Base-by-base conservation (phyloP, 1,140 invertebrate genomes). In the Drosophila lacertosa region DNA sequence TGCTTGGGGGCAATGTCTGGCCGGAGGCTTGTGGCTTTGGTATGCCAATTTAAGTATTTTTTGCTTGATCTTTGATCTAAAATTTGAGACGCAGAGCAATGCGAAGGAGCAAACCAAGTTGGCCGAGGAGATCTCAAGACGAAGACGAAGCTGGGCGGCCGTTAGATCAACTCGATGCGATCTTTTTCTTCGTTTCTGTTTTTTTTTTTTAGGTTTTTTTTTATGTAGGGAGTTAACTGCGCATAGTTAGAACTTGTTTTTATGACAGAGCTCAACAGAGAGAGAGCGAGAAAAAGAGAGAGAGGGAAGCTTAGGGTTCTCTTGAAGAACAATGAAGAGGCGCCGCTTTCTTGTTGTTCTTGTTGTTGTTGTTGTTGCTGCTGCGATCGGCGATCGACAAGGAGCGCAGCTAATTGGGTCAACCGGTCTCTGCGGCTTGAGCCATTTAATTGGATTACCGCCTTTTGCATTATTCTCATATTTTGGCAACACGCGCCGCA, bases 381-480 rank as follows among this genome's bases (percentile, higher is more conserved):
- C 50, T 32, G 62, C 58, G 62, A 53, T 75, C n/a, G 68, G 58
- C 45, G 71, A 73, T 75, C 55, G 68, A 58, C 60, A 57, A 80
- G 68, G 59, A 77, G 82, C 83, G 68, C 62, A 53, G 37, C 86
- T 89, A 89, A 89, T 89, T 89, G 86, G 86, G 86, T 89, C 82
- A 88, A 72, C 77, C 58, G 73, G 77, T 74, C 81, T 77, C 40
- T 78, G 59, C 33, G 42, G 66, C 39, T 45, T 51, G 74, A 72
- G 71, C 71, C 82, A 75, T 82, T 82, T 89, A 89, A 89, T 89
- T 89, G 86, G 86, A 89, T 89, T 89, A 86, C 86, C 86, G 86
- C 86, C 86, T 89, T 89, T 86, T 89, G 82, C 66, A 89, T 89
- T 89, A 44, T 20, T 39, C 40, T 63, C 32, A 50, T 51, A 29